Conservation (phyloP, 2,113 vertebrate genomes). For the Prietella phreatophila region DNA sequence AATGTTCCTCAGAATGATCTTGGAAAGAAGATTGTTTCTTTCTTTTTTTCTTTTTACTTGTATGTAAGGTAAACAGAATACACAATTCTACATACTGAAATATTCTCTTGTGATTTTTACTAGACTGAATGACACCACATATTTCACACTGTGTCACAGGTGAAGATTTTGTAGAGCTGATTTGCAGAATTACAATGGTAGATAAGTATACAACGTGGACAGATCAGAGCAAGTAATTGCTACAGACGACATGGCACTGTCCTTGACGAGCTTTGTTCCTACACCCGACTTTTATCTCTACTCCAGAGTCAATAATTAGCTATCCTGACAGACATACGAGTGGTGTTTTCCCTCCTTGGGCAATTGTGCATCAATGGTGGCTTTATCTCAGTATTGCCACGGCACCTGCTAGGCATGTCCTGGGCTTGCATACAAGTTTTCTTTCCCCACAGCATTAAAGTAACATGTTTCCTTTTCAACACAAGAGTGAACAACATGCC, state of each 20-base stretch:
- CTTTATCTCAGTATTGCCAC: conserved; percentile 29
- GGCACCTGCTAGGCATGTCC: conserved; percentile 4
- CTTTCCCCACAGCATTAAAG: not conserved
- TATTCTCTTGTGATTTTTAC: not conserved
- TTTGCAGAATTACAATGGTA: not conserved
- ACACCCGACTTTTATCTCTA: conserved; percentile 22
- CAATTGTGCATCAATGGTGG: conserved; percentile 21
- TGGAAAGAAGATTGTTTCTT: not conserved
- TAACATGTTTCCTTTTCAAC: not conserved
- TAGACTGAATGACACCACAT: not conserved
- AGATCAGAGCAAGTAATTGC: conserved; percentile 7
- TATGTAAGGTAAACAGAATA: not conserved
- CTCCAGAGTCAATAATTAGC: conserved; percentile 33
- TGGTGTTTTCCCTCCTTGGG: conserved; percentile 23
- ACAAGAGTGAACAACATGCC: not conserved
- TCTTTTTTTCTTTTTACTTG: no score
- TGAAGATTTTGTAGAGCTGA: not conserved
- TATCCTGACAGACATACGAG: conserved; percentile 25
- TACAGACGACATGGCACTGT: not conserved
- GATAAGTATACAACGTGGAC: not conserved
- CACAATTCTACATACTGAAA: not conserved
- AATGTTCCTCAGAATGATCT: not conserved
- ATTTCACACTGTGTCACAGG: not conserved
- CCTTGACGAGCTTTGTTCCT: conserved; percentile 27
- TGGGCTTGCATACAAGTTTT: conserved; percentile 19